Conservation (phyloP, 35 echinoderm and acorn worm species). For the Apostichopus parvimensis region DNA sequence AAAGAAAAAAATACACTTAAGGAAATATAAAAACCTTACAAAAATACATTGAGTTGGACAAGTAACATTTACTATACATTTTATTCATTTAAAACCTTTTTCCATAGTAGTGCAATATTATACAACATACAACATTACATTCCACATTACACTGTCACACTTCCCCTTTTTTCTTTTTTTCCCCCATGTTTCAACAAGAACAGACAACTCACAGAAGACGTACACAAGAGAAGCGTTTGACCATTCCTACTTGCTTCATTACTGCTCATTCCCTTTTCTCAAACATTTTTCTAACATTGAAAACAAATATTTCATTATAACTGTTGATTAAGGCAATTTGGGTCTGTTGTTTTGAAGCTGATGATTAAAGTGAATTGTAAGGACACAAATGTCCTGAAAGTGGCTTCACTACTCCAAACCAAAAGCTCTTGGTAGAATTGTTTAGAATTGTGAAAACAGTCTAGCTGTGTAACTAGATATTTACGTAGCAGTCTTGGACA, state of each 20-base stretch:
- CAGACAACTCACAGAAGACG: constrained; percentile 9
- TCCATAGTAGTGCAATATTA: constrained; percentile 41
- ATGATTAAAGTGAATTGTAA: too few species aligned
- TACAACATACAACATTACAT: constrained; percentile 35
- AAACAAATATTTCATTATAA: too few species aligned
- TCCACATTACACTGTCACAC: constrained; percentile 12
- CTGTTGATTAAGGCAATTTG: too few species aligned
- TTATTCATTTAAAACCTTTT: constrained; percentile 47
- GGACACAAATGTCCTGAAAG: too few species aligned
- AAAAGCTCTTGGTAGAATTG: too few species aligned
- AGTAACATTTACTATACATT: constrained; percentile 27
- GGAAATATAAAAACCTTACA: neutral
- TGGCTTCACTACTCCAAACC: too few species aligned
- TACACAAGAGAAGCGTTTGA: neutral
- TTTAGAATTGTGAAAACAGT: too few species aligned
- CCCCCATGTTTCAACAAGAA: neutral
- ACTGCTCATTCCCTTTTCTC: too few species aligned
- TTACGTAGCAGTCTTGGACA: too few species aligned
- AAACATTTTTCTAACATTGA: too few species aligned
- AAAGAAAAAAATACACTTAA: neutral
- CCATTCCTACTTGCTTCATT: neutral
- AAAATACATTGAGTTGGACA: constrained; percentile 34
- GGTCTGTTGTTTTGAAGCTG: too few species aligned
- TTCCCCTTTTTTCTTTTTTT: neutral
- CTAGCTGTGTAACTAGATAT: too few species aligned